Evolutionary conservation across 2,797 vertebrate genomes (phyloP).

Genomic region (Alosa sapidissima): DNA sequence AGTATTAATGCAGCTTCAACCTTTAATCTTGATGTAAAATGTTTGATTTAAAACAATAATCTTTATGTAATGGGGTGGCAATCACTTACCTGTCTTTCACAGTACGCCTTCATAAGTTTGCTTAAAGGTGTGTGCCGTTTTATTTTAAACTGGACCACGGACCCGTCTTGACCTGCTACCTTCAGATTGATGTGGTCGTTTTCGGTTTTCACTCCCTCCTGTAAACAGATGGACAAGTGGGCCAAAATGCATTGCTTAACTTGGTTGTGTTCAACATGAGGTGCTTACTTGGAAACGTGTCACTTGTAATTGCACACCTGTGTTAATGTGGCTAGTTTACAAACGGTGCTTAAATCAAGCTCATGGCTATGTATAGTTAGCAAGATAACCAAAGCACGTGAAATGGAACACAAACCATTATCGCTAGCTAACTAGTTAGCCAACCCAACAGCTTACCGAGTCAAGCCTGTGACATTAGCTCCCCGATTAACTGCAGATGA

Average conservation of each 20-base stretch:
- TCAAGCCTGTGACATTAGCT: background rate
- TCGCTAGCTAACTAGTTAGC: background rate
- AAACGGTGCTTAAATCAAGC: background rate
- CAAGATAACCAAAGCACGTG: background rate
- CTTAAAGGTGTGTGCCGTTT: conserved; percentile 91
- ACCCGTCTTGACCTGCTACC: conserved; percentile 91
- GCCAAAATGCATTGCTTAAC: no score
- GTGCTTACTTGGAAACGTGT: background rate
- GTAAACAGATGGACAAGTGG: conserved; percentile 21
- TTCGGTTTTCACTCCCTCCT: conserved; percentile 92
- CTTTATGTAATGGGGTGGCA: background rate
- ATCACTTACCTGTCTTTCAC: conserved; percentile 86
- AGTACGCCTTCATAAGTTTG: conserved; percentile 96
- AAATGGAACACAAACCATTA: background rate
- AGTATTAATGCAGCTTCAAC: background rate
- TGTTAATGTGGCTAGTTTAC: background rate
- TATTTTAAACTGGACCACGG: conserved; percentile 93
- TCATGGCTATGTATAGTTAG: no score
- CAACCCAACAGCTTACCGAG: background rate
- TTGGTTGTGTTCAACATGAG: background rate
- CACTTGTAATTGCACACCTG: background rate
- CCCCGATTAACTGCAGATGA: background rate
- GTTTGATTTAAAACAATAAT: background rate
- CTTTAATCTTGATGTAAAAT: background rate
- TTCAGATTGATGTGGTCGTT: conserved; percentile 94